A percentile compares a stretch with the other conserved stretches of the same genome.
phyloP scores from a whole-genome alignment of 2,113 vertebrate genomes.

The Nesoenas mayeri region DNA sequence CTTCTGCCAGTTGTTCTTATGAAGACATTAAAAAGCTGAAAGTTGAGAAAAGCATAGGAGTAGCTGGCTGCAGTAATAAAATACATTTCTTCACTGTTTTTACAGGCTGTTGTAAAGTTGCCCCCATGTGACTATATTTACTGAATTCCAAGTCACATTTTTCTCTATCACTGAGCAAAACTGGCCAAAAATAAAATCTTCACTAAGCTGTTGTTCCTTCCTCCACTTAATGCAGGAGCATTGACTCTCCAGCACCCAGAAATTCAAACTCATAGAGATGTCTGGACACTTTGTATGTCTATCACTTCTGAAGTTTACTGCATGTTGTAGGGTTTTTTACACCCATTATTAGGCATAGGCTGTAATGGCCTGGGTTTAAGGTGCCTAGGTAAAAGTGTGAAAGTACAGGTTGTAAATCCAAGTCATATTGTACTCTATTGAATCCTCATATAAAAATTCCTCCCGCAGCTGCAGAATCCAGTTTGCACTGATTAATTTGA shows the following conservation, averaged over 20 bases:
- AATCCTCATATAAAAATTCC: neutral
- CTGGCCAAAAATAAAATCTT: neutral
- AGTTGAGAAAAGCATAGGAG: neutral
- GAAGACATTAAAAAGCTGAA: neutral
- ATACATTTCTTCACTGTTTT: neutral
- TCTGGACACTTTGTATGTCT: neutral
- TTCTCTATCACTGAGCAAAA: neutral
- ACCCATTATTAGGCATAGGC: accelerated
- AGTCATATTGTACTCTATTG: neutral
- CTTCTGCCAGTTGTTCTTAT: neutral
- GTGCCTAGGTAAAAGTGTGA: neutral
- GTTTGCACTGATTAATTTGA: neutral
- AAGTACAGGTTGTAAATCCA: neutral
- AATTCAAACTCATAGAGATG: neutral
- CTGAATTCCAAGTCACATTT: neutral
- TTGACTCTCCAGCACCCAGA: neutral
- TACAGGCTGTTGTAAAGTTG: neutral
- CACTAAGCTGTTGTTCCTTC: neutral
- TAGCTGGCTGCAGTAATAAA: neutral
- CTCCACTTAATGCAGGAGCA: neutral
- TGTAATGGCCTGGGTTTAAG: neutral
- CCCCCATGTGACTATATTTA: neutral
- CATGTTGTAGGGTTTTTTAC: neutral
- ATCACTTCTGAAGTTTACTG: neutral
- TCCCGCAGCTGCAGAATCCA: neutral